Evolutionary conservation across 2,888 invertebrate genomes (phyloP).

Genomic region (Stenchaetothrips biformis): DNA sequence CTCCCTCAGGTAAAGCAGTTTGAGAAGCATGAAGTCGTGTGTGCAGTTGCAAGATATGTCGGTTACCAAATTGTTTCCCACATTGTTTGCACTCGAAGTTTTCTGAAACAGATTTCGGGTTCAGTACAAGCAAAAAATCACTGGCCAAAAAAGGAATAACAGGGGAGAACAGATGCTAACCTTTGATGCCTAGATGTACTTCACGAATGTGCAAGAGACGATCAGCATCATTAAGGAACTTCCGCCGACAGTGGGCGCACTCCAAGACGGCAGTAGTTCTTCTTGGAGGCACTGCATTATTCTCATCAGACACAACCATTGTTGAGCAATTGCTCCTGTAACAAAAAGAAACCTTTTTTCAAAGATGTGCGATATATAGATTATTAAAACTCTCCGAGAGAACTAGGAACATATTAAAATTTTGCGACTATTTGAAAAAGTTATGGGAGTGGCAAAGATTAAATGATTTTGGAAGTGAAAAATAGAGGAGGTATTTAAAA

Average conservation of each 20-base stretch:
- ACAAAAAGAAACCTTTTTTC: neutral
- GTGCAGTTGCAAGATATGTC: constrained; percentile 37
- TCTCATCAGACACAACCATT: constrained; percentile 4
- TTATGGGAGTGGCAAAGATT: no score
- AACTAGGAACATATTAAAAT: neutral
- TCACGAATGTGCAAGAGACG: neutral
- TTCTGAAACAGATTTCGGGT: constrained; percentile 31
- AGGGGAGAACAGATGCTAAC: neutral
- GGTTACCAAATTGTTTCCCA: constrained; percentile 36
- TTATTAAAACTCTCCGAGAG: neutral
- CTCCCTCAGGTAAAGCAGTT: constrained; percentile 27
- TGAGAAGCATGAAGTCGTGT: constrained; percentile 34
- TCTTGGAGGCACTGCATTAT: neutral
- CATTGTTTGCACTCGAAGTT: constrained; percentile 37
- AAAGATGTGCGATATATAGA: no score
- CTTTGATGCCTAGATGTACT: neutral
- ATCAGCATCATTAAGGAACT: neutral
- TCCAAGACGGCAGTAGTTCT: neutral
- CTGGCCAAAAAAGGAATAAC: neutral
- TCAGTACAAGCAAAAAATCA: neutral
- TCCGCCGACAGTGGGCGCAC: neutral
- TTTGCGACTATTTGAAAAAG: neutral
- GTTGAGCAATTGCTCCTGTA: neutral
- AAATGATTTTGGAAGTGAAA: neutral
- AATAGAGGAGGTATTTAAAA: neutral